phyloP scores from a whole-genome alignment of 2,797 vertebrate species.

The Helarctos malayanus region DNA sequence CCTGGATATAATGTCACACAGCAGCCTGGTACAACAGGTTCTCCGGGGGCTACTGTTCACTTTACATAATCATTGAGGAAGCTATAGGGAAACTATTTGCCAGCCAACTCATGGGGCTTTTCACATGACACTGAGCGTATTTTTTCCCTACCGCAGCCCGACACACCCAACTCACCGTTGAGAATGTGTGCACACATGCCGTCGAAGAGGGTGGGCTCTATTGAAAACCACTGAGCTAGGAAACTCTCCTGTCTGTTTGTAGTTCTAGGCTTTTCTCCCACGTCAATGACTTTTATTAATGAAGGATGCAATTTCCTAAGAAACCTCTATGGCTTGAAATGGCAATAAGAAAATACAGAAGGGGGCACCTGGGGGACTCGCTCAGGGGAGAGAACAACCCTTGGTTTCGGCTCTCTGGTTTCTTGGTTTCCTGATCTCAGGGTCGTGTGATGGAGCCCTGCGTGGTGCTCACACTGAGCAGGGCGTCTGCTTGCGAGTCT shows the following conservation, averaged over 20 bases:
- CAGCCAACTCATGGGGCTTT: background rate
- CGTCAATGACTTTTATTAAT: background rate
- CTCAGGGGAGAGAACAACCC: background rate
- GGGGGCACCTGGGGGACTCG: background rate
- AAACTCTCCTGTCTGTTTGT: background rate
- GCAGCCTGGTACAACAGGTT: background rate
- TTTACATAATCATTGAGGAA: background rate
- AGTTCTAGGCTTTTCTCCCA: background rate
- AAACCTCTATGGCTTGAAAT: background rate
- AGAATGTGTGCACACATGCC: background rate
- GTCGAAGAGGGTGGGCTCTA: background rate
- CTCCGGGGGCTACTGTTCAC: background rate
- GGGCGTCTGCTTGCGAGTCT: background rate
- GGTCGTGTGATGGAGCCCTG: background rate
- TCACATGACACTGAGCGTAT: rapidly evolving
- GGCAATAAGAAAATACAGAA: background rate
- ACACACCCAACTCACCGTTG: background rate
- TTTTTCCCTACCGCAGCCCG: background rate
- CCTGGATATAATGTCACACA: background rate
- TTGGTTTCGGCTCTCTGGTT: background rate
- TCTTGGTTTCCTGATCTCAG: background rate
- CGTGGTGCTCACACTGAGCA: background rate
- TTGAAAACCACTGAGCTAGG: background rate
- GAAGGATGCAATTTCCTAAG: background rate
- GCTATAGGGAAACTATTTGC: background rate